Evolutionary conservation across 2,888 invertebrate species (phyloP).

Genomic region (Drosophila neoperkinsi): DNA sequence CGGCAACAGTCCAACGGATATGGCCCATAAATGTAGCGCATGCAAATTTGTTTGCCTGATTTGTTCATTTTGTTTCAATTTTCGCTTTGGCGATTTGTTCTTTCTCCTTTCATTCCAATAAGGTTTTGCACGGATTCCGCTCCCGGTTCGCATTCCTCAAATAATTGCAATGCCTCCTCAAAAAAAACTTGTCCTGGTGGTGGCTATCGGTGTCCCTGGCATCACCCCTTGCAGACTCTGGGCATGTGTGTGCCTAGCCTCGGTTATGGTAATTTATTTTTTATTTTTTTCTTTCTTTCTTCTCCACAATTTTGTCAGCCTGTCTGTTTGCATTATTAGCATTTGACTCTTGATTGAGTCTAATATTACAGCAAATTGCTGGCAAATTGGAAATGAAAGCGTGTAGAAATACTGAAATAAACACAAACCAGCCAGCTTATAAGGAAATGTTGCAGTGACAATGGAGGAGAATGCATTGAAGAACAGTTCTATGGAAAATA

Average conservation of each 20-base stretch:
- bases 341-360: conserved; percentile 72
- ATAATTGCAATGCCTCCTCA: conserved; percentile 70
- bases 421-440: neutral
- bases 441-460: neutral
- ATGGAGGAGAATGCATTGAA: neutral
- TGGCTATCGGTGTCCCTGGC: conserved; percentile 16
- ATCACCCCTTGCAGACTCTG: conserved; percentile 25
- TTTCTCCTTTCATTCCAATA: conserved; percentile 57
- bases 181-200: conserved; percentile 31
- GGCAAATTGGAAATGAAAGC: conserved; percentile 60
- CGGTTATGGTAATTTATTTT: conserved; percentile 70
- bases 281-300: conserved; percentile 4
- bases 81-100: conserved; percentile 64
- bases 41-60: conserved; percentile 84
- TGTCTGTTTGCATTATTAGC: conserved; percentile 63
- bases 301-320: conserved; percentile 8
- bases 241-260: conserved; percentile 49
- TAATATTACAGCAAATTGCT: conserved; percentile 71
- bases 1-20: conserved; percentile 8
- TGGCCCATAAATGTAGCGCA: conserved; percentile 81
- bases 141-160: conserved; percentile 63
- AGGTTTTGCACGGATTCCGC: conserved; percentile 51
- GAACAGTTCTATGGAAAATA: neutral
- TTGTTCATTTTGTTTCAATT: conserved; percentile 84
- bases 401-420: conserved; percentile 9